Evolutionary conservation across 2,113 vertebrate genomes (phyloP).

Genomic region (Carettochelys insculpta): DNA sequence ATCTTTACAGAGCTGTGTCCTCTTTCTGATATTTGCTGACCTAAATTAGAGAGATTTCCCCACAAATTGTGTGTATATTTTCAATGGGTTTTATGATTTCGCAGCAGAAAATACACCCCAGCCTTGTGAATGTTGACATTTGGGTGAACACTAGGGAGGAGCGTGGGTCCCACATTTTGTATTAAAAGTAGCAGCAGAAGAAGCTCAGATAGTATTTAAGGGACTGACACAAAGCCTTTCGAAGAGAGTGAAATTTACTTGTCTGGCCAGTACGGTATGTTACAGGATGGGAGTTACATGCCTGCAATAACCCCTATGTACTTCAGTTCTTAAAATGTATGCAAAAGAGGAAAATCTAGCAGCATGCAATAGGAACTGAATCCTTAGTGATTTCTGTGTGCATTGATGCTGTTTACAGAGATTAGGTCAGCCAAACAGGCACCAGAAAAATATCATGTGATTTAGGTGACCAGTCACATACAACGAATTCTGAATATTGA

Average conservation of each 20-base stretch:
- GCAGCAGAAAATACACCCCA: rapidly evolving
- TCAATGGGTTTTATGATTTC: rapidly evolving
- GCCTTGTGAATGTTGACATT: rapidly evolving
- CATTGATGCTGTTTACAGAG: constrained; percentile 45
- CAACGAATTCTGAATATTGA: neutral
- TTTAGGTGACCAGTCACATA: neutral
- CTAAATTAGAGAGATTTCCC: neutral
- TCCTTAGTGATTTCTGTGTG: constrained; percentile 43
- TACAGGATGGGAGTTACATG: neutral
- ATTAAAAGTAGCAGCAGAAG: neutral
- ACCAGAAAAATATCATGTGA: neutral
- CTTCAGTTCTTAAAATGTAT: neutral
- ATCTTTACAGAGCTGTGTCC: neutral
- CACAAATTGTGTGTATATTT: neutral
- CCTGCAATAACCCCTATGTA: rapidly evolving
- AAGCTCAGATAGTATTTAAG: neutral
- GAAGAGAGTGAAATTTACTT: neutral
- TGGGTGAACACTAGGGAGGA: rapidly evolving
- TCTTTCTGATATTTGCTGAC: neutral
- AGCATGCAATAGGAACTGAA: constrained; percentile 51
- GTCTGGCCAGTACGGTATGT: rapidly evolving
- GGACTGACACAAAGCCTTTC: neutral
- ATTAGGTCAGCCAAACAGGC: constrained; percentile 44
- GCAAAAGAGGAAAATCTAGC: neutral
- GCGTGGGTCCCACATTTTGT: neutral